Percentiles rank a stretch among this genome's conserved stretches.
These are phyloP conservation scores for Puma concolor DNA, from an alignment of 2,113 vertebrate genomes.

Conservation along the genomic window DNA sequence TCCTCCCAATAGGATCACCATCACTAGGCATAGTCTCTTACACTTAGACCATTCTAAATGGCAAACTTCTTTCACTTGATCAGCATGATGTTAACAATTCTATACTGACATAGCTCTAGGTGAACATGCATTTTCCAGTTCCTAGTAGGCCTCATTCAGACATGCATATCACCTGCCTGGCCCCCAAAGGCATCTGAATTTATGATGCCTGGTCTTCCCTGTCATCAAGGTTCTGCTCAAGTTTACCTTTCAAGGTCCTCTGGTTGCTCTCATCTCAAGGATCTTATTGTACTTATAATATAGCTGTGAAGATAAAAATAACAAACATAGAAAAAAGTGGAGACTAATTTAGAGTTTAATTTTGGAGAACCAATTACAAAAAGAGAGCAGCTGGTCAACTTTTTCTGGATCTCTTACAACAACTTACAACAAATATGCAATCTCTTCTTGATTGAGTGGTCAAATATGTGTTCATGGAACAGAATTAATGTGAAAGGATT, in stretches of 20 bases:
- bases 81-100: neutral
- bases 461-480: constrained; percentile 45
- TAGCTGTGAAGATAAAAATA: constrained; percentile 46
- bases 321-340: neutral
- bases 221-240: neutral
- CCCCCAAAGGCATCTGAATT: neutral
- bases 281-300: constrained; percentile 10
- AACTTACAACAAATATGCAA: constrained; percentile 40
- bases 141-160: neutral
- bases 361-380: constrained; percentile 43
- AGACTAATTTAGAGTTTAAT: constrained; percentile 24
- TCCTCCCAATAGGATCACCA: neutral
- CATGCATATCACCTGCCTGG: neutral
- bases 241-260: neutral
- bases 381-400: neutral
- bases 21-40: neutral
- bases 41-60: neutral
- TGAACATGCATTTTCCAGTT: neutral
- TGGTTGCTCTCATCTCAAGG: neutral
- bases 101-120: neutral
- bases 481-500: constrained; percentile 59
- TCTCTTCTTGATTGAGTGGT: constrained; percentile 58
- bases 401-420: constrained; percentile 24
- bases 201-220: neutral
- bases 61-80: constrained; percentile 1